Conservation (phyloP, 2,888 invertebrate genomes). For the Ceramica pisi region DNA sequence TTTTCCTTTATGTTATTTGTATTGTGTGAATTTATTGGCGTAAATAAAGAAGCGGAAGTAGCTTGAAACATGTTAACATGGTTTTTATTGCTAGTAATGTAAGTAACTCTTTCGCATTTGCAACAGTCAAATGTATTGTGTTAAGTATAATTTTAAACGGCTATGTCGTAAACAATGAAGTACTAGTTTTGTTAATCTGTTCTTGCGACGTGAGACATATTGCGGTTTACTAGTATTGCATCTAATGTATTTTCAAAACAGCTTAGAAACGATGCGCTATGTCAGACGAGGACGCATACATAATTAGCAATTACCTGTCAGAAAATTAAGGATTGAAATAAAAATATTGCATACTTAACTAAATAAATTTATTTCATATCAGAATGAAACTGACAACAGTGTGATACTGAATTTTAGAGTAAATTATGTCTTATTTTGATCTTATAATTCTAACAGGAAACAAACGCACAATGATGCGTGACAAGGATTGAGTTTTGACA, state of each 20-base stretch:
- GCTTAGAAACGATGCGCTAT: constrained; percentile 4
- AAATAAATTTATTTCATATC: constrained; percentile 48
- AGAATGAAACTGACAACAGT: constrained; percentile 49
- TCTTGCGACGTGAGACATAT: constrained; percentile 23
- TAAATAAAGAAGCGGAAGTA: constrained; percentile 25
- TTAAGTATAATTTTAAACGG: constrained; percentile 12
- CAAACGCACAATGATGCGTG: background rate
- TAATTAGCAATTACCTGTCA: background rate
- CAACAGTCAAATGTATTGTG: constrained; percentile 1
- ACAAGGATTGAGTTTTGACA: background rate
- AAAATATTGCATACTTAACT: constrained; percentile 20
- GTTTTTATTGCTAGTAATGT: constrained; percentile 18
- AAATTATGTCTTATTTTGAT: constrained; percentile 8
- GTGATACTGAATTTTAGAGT: constrained; percentile 23
- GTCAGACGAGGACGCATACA: background rate
- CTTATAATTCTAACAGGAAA: constrained; percentile 22
- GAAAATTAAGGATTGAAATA: constrained; percentile 14
- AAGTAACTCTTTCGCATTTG: constrained; percentile 11
- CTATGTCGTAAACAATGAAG: constrained; percentile 1
- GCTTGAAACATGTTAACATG: constrained; percentile 22
- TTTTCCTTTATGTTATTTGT: constrained; percentile 3
- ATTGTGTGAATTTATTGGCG: constrained; percentile 15
- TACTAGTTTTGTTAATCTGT: background rate
- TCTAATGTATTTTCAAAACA: constrained; percentile 3
- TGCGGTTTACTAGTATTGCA: constrained; percentile 7